A percentile compares a stretch with the other conserved stretches of the same genome.
Evolutionary conservation across 2,797 vertebrate species (phyloP).

Genomic region (Gambusia yucatana): DNA sequence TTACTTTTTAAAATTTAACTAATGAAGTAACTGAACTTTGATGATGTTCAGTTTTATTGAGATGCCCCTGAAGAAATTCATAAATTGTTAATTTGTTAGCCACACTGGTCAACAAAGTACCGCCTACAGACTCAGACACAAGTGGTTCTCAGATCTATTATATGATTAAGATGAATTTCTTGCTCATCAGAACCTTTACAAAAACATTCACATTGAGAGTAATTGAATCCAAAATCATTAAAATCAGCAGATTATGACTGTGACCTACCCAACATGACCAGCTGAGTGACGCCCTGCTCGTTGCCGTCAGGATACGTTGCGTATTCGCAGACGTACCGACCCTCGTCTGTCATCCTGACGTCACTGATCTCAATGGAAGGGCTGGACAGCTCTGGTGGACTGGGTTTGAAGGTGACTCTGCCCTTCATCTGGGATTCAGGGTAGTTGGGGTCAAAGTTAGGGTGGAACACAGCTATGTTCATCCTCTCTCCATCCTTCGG

Average conservation of each 20-base stretch:
- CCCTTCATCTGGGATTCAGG: conserved; percentile 64
- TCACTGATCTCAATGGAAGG: conserved; percentile 82
- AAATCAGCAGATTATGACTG: conserved; percentile 3
- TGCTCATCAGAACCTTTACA: neutral
- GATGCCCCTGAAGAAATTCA: neutral
- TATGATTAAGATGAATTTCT: neutral
- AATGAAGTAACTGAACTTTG: neutral
- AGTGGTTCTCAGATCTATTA: neutral
- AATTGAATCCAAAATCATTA: neutral
- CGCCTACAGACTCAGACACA: neutral
- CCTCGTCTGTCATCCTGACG: conserved; percentile 83
- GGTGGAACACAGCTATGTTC: conserved; percentile 86
- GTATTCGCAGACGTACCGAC: conserved; percentile 88
- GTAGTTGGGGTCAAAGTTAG: conserved; percentile 74
- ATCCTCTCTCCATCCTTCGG: conserved; percentile 23
- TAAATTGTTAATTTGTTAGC: neutral
- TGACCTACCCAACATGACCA: conserved; percentile 83
- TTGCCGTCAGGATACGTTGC: conserved; percentile 89
- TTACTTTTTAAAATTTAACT: neutral
- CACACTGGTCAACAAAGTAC: neutral
- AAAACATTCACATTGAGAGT: neutral
- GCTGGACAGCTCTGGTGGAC: conserved; percentile 55
- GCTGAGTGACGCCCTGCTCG: conserved; percentile 80
- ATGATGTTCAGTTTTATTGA: neutral
- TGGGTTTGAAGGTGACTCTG: conserved; percentile 70